These are phyloP conservation scores for Brachynemurus nebulosus DNA, from an alignment of 2,888 invertebrate genomes.

Conservation along the genomic window DNA sequence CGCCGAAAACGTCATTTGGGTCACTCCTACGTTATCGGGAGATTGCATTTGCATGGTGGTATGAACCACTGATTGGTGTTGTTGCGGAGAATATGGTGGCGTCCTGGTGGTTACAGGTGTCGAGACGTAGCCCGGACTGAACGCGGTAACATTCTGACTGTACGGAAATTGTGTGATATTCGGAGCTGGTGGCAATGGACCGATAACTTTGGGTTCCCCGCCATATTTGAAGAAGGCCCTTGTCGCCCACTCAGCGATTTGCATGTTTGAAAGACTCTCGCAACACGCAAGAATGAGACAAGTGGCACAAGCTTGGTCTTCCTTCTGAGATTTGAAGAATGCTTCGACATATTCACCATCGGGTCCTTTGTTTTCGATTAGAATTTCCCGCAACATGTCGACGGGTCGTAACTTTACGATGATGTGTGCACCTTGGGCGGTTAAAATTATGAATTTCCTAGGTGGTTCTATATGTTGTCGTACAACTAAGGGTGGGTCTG, in stretches of 20 bases:
- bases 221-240: conserved; percentile 88
- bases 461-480: conserved; percentile 59
- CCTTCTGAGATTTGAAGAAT: conserved; percentile 71
- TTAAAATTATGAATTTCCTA: conserved; percentile 70
- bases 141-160: conserved; percentile 8
- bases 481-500: conserved; percentile 51
- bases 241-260: conserved; percentile 73
- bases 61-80: not conserved
- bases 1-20: conserved; percentile 43
- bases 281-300: conserved; percentile 76
- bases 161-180: conserved; percentile 5
- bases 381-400: conserved; percentile 69
- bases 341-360: conserved; percentile 73
- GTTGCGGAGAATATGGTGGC: not conserved
- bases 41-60: not conserved
- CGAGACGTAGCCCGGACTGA: conserved; percentile 16
- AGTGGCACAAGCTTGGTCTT: conserved; percentile 81
- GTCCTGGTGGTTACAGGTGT: conserved; percentile 14
- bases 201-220: conserved; percentile 44
- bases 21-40: conserved; percentile 1
- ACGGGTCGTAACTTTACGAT: conserved; percentile 74
- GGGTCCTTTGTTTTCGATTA: conserved; percentile 71
- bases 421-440: conserved; percentile 77
- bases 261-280: conserved; percentile 34
- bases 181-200: not conserved